These are phyloP conservation scores for Itoplectis maculator DNA, from an alignment of 2,888 invertebrate species.

Conservation along the genomic window DNA sequence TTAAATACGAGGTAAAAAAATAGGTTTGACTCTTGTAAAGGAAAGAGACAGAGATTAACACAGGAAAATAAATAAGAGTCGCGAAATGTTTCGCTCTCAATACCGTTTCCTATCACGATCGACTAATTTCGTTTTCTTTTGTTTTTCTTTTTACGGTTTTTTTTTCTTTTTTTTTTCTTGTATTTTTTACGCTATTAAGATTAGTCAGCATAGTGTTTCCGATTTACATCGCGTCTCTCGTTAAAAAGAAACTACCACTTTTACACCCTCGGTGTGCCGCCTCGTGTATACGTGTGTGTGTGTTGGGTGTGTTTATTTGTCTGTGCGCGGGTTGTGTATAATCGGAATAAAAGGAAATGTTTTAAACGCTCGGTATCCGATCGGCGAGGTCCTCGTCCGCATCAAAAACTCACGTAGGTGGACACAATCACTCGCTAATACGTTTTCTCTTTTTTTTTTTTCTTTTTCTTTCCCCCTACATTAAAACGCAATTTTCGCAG, in stretches of 20 bases:
- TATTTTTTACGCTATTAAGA: neutral
- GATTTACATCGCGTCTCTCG: neutral
- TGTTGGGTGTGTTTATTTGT: slow-evolving; percentile 25
- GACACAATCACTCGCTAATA: neutral
- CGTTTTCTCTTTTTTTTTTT: neutral
- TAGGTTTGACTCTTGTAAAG: slow-evolving; percentile 36
- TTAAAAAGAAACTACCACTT: neutral
- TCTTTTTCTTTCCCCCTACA: slow-evolving; percentile 23
- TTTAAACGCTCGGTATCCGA: slow-evolving; percentile 48
- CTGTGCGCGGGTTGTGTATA: too few species aligned
- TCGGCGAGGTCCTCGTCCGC: slow-evolving; percentile 30
- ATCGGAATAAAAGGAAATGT: slow-evolving; percentile 12
- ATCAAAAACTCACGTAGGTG: neutral
- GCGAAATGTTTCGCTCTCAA: slow-evolving; percentile 24
- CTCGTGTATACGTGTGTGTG: slow-evolving; percentile 13
- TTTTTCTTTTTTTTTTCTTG: neutral
- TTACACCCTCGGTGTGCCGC: slow-evolving; percentile 21
- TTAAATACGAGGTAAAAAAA: slow-evolving; percentile 46
- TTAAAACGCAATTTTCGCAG: slow-evolving; percentile 41
- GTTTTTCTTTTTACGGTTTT: neutral
- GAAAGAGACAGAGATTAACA: slow-evolving; percentile 27
- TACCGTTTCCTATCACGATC: slow-evolving; percentile 18
- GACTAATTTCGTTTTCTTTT: slow-evolving; percentile 10
- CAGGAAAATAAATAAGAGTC: slow-evolving; percentile 13
- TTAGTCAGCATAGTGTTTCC: slow-evolving; percentile 5